These are phyloP conservation scores for Pachycephala philippinensis DNA, from an alignment of 2,113 vertebrate species.

Conservation along the genomic window DNA sequence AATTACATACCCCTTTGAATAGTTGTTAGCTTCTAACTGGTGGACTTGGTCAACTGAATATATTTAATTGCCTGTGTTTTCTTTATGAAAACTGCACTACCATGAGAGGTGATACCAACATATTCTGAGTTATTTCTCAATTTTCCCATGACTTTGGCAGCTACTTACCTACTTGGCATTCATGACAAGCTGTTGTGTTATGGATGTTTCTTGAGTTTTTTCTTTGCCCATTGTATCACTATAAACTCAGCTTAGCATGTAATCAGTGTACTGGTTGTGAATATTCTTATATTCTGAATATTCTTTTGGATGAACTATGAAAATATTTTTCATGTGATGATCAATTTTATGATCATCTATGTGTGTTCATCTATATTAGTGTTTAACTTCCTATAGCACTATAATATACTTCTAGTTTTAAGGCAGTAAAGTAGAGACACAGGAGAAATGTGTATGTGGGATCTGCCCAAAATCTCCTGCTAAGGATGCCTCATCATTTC, in stretches of 20 bases:
- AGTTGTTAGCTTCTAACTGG: neutral
- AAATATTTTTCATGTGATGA: neutral
- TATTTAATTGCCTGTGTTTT: neutral
- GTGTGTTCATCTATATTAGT: neutral
- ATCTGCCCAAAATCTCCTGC: neutral
- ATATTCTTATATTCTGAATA: neutral
- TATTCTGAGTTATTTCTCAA: neutral
- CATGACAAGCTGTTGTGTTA: neutral
- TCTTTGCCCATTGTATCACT: neutral
- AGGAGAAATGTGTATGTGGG: neutral
- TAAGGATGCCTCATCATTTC: neutral
- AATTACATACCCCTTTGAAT: neutral
- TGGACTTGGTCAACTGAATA: neutral
- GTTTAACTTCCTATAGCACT: neutral
- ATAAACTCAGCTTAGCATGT: neutral
- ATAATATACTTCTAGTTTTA: neutral
- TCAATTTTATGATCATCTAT: neutral
- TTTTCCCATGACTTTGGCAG: neutral
- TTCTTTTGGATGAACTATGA: neutral
- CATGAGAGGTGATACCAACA: neutral
- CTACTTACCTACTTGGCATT: neutral
- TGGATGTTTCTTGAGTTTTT: neutral
- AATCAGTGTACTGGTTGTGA: neutral
- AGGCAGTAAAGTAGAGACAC: neutral
- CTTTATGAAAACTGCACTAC: neutral